Evolutionary conservation across 2,888 invertebrate genomes (phyloP).

Genomic region (Aproaerema taeniolella): DNA sequence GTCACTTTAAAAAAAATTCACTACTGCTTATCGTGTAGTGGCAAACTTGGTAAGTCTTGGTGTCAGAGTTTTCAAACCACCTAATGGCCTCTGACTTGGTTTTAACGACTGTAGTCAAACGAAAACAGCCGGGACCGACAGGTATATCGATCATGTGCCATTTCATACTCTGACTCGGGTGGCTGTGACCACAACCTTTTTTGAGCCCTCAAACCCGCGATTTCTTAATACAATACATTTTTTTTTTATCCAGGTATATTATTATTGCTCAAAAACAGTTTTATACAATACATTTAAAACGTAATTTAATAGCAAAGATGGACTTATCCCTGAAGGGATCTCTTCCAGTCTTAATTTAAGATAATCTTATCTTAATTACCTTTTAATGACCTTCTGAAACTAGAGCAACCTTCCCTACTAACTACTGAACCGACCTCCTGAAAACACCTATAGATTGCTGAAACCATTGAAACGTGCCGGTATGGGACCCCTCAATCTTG

Average conservation of each 20-base stretch:
- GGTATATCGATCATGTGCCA: neutral
- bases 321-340: too few relatives aligned
- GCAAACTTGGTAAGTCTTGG: too few relatives aligned
- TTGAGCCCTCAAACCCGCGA: neutral
- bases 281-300: too few relatives aligned
- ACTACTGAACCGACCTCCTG: slow-evolving; percentile 47
- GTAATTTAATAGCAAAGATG: too few relatives aligned
- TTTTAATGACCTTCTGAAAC: slow-evolving; percentile 15
- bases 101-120: too few relatives aligned
- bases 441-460: slow-evolving; percentile 66
- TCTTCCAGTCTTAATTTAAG: too few relatives aligned
- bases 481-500: slow-evolving; percentile 59
- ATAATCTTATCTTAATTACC: neutral
- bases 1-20: too few relatives aligned
- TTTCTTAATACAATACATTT: neutral
- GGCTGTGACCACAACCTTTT: too few relatives aligned
- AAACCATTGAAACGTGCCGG: slow-evolving; percentile 68
- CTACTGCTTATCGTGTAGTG: too few relatives aligned
- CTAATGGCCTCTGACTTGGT: too few relatives aligned
- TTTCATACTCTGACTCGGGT: neutral
- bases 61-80: too few relatives aligned
- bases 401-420: slow-evolving; percentile 42
- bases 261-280: neutral
- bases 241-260: neutral
- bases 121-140: too few relatives aligned